Evolutionary conservation across 1,140 invertebrate species (phyloP).

Genomic region (Bombus consobrinus): DNA sequence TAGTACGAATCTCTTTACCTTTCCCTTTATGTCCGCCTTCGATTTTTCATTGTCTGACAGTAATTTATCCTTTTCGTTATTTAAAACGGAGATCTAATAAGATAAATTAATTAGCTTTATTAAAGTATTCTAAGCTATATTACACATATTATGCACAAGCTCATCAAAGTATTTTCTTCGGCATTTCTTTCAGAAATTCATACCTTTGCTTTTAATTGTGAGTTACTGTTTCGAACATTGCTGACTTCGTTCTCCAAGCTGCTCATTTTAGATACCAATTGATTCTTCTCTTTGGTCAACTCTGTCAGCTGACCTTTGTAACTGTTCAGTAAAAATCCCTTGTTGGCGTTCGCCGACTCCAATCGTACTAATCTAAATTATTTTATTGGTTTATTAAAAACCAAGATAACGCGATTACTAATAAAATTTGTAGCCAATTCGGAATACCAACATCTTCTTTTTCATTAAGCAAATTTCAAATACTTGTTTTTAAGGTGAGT

Average conservation of each 20-base stretch:
- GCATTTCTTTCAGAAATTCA: background rate
- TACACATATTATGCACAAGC: too few species aligned
- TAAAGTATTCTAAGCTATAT: too few species aligned
- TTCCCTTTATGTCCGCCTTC: constrained; percentile 32
- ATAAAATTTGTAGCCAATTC: background rate
- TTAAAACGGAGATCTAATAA: constrained; percentile 53
- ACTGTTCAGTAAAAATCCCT: constrained; percentile 61
- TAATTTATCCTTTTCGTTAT: constrained; percentile 53
- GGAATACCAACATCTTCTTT: background rate
- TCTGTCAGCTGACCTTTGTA: constrained; percentile 63
- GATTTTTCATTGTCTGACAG: constrained; percentile 43
- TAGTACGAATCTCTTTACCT: constrained; percentile 28
- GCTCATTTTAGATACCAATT: constrained; percentile 34
- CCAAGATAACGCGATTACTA: background rate
- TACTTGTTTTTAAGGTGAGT: constrained; percentile 56
- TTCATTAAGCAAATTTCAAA: background rate
- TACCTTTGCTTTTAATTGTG: constrained; percentile 63
- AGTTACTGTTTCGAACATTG: constrained; percentile 47
- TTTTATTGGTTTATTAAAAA: background rate
- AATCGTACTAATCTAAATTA: constrained; percentile 53
- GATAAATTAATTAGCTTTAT: background rate
- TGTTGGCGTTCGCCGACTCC: constrained; percentile 63
- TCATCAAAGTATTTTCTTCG: too few species aligned
- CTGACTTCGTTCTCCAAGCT: constrained; percentile 57
- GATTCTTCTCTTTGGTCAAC: constrained; percentile 56